Evolutionary conservation across 2,113 vertebrate genomes (phyloP).

Genomic region (Nerophis lumbriciformis): DNA sequence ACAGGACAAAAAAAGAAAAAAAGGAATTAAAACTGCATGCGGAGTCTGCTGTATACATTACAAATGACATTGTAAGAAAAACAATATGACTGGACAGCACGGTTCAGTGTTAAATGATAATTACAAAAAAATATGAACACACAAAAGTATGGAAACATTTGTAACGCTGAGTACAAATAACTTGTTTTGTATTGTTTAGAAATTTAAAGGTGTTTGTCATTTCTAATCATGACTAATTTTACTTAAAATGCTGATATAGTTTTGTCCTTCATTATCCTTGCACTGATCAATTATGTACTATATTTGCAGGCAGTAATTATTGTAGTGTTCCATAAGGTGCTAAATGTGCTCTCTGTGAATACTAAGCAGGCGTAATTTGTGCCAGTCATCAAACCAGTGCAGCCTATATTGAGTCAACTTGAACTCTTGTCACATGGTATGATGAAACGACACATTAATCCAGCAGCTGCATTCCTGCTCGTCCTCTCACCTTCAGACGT

Average conservation of each 20-base stretch:
- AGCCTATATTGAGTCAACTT: not conserved
- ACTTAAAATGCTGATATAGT: not conserved
- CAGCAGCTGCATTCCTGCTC: not conserved
- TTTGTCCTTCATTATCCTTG: not conserved
- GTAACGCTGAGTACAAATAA: too few species aligned
- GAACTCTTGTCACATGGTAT: not conserved
- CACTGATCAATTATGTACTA: not conserved
- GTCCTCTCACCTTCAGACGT: not conserved
- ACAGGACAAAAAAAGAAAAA: too few species aligned
- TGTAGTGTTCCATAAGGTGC: not conserved
- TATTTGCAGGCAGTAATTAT: not conserved
- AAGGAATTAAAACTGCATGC: too few species aligned
- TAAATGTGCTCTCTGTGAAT: not conserved
- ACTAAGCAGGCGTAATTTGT: not conserved
- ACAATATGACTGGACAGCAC: too few species aligned
- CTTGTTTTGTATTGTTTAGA: too few species aligned
- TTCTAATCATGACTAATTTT: too few species aligned
- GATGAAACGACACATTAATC: not conserved
- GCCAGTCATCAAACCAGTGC: not conserved
- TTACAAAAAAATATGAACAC: too few species aligned
- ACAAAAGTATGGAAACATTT: too few species aligned
- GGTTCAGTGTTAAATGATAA: too few species aligned
- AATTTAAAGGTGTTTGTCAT: too few species aligned
- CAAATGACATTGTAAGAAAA: too few species aligned
- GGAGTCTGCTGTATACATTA: too few species aligned